Evolutionary conservation across 2,888 invertebrate genomes (phyloP), one percentile per base, ranked within the genome.

Genomic region (Hoplodrina blanda): DNA sequence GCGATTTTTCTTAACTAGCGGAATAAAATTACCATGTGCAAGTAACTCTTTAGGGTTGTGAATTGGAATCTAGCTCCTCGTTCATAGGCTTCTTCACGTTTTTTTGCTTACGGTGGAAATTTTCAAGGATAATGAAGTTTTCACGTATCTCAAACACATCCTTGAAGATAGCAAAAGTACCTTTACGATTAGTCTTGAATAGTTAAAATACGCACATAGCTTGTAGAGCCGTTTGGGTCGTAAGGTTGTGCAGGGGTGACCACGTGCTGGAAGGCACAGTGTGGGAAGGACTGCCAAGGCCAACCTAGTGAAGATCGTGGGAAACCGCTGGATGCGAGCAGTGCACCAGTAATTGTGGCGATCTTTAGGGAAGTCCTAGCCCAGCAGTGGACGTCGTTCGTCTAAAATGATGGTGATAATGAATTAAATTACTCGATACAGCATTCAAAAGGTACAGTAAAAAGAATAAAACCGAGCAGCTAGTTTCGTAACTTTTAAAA

Each of bases 1-100:
- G 94, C 94, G 90, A 91, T 94, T 94, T 95, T 92, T 92, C 89
- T 89, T 90, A 92, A 93, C 91, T 92, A 90, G 92, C 85, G 84
- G 90, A 91, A 91, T 93, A 87, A 89, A 91, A 91, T 91, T 91
- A 89, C 87, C 87, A 87, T 88, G 85, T 84, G 83, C 56, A 74
- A 79, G 80, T 79, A 85, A 85, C 81, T 76, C 74, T 76, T 82
- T 70, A 66, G 68, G 37, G 56, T 53, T 41, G 56, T 57, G 55
- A 64, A 68, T 68, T 72, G 15, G 49, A 61, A 61, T 69, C 72
- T 62, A 76, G 59, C 66, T 17, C 69, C 72, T 57, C 19, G 64
- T 62, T 71, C 57, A 56, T 53, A 63, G 8, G 54, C 50, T 49
- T 60, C 49, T 46, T 62, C 57, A 62, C 19, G 15, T 41, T 41